Evolutionary conservation across 2,113 vertebrate species (phyloP), one percentile per base, ranked within the genome.

Genomic region (Benitochromis conjunctus): DNA sequence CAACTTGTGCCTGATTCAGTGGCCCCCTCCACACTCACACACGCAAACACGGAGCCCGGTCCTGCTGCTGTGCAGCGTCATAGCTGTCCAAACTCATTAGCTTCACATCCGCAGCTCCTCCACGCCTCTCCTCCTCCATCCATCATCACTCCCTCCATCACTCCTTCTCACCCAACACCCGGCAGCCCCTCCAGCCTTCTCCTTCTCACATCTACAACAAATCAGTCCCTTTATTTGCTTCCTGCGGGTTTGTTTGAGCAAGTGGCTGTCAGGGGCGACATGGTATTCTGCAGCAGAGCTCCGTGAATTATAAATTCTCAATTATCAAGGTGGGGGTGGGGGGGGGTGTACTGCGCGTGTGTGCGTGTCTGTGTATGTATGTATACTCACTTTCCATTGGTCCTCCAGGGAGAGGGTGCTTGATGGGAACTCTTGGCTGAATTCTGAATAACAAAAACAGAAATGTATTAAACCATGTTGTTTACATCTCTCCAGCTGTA

Each of bases 401-500:
- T 96, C 87, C 97, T 97, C 98, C 98, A 99, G 48, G 98, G 98
- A 92, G 98, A 99, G 38, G 98, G 97, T 74, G 97, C 98, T 96
- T 98, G 98, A 82, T 98, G 98, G 74, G 98, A 96, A 88, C 96
- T 97, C 96, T 98, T 99, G 80, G 97, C 97, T 86, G 98, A 98
- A 95, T 97, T 99, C 98, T 99, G 96, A 81, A 94, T 76, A 62
- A 91, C 14, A 90, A 56, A 88, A 88, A 89, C 12, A 89, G 46
- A 90, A 14, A 83, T 79, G 38, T 41, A 69, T 62, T 19, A 74
- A 62, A 80, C 26, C 4, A 4, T 5, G 53, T 62, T 10, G 80
- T 86, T 62, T 51, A 71, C 16, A 14, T 19, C 5, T 56, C 18
- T 21, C 21, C 31, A 11, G 57, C 9, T 26, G 57, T 19, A 54